Percentiles rank a stretch among this genome's conserved stretches.
phyloP scores from a whole-genome alignment of 2,888 invertebrate genomes.

The Doris montereyensis region DNA sequence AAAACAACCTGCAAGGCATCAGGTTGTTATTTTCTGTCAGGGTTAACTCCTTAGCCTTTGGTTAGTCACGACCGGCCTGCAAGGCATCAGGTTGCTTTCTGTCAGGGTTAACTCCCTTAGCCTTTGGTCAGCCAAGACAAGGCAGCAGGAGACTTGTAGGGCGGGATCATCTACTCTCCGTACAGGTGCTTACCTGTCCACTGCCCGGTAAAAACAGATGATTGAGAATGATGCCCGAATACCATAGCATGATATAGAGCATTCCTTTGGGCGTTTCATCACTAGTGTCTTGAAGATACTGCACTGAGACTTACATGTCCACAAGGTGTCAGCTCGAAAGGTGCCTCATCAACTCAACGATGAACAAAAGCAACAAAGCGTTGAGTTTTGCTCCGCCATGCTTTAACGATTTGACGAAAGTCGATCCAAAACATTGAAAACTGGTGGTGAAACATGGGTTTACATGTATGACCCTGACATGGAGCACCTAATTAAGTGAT shows the following conservation, averaged over 20 bases:
- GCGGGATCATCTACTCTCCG: too few species aligned
- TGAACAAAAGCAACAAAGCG: neutral
- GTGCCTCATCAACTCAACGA: neutral
- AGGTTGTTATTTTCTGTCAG: too few species aligned
- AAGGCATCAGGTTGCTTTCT: too few species aligned
- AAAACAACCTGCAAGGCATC: too few species aligned
- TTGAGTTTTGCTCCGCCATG: neutral
- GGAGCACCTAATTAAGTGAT: neutral
- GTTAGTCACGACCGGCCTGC: too few species aligned
- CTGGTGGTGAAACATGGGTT: neutral
- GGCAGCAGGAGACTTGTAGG: too few species aligned
- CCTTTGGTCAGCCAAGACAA: too few species aligned
- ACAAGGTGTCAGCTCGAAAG: neutral
- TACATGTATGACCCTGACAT: neutral
- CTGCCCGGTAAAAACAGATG: too few species aligned
- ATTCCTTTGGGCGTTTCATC: neutral
- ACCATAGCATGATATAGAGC: neutral
- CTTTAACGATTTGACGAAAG: neutral
- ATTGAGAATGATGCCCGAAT: neutral
- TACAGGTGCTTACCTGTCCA: too few species aligned
- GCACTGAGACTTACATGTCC: neutral
- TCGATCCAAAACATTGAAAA: neutral
- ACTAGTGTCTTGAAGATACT: neutral
- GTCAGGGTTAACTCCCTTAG: too few species aligned
- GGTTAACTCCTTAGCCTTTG: too few species aligned